These are phyloP conservation scores for Xestia rhomboidea DNA, from an alignment of 2,888 invertebrate genomes.

Conservation along the genomic window DNA sequence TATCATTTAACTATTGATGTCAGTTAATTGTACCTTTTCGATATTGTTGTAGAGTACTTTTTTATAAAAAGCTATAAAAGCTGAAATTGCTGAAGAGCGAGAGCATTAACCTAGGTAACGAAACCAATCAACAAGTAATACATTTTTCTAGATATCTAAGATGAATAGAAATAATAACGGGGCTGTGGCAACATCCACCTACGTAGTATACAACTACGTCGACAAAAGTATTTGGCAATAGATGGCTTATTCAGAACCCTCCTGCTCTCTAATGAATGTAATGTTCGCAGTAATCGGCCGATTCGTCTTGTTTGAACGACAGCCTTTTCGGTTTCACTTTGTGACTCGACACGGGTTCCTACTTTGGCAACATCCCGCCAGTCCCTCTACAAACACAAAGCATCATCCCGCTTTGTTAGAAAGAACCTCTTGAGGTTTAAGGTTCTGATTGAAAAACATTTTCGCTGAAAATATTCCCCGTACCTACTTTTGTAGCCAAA, in stretches of 20 bases:
- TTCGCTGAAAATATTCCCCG: conserved; percentile 14
- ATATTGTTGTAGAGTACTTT: conserved; percentile 14
- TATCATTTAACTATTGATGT: conserved; percentile 45
- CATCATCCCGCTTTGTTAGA: conserved; percentile 31
- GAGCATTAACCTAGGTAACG: background rate
- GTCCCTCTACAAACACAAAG: conserved; percentile 33
- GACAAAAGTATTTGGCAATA: background rate
- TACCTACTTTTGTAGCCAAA: conserved; percentile 1
- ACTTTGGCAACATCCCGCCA: conserved; percentile 12
- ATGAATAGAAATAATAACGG: too few species aligned
- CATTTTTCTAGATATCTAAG: background rate
- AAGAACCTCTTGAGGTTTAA: background rate
- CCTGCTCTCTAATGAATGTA: conserved; percentile 29
- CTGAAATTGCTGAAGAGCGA: background rate
- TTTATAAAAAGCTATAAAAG: conserved; percentile 3
- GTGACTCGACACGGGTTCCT: conserved; percentile 37
- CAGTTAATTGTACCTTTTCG: conserved; percentile 27
- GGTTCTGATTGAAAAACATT: conserved; percentile 25
- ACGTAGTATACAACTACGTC: background rate
- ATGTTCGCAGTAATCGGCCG: conserved; percentile 15
- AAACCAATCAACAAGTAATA: background rate
- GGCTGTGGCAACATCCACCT: too few species aligned
- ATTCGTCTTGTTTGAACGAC: conserved; percentile 36
- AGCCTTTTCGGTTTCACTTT: conserved; percentile 25
- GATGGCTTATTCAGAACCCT: conserved; percentile 2